Evolutionary conservation across 1,140 invertebrate genomes (phyloP), one percentile per base, ranked within the genome.

Genomic region (Drosophila miranda): DNA sequence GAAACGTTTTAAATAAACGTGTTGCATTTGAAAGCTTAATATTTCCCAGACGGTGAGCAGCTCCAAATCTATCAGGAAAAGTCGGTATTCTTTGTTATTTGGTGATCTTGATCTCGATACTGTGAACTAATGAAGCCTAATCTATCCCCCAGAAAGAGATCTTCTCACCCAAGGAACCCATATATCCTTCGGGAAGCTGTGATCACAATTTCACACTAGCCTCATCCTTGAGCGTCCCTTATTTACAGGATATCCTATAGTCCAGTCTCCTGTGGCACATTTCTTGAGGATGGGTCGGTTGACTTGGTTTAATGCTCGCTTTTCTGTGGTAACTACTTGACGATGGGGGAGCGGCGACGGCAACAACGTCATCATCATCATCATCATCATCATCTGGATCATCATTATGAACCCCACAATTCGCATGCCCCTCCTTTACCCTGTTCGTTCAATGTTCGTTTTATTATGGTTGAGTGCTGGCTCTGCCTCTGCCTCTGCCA

Each of bases 301-400:
- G 60, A 71, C 60, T 75, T 73, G 80, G 71, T 75, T 84, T 83
- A 71, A 75, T 68, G 80, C 49, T 76, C 63, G 71, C 54, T 42
- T 74, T 59, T 56, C 80, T 84, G 79, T 69, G 64, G 64, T 69
- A 77, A 82, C 79, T 82, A 69, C 68, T 72, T 83, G 75, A 75
- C 72, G 76, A 75, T 51, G 50, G 30, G 38, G 56, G 19, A 38
- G 34, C 56, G 34, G 11, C 34, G 43, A 28, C 30, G 8, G 8
- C 30, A 49, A 49, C 72, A 80, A 42, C 72, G 49, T 79, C 72
- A 67, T 76, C 60, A 53, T 71, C 69, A 52, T 44, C 58, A 34
- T 53, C 61, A 54, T 26, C 11, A 52, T 44, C 58, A 34, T 53
- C 61, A 54, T 26, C 11, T 34, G 3, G 3, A 4, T 30, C 38